A percentile compares a stretch with the other conserved stretches of the same genome.
These are phyloP conservation scores for Opisthocomus hoazin DNA, from an alignment of 2,113 vertebrate genomes.

Conservation along the genomic window DNA sequence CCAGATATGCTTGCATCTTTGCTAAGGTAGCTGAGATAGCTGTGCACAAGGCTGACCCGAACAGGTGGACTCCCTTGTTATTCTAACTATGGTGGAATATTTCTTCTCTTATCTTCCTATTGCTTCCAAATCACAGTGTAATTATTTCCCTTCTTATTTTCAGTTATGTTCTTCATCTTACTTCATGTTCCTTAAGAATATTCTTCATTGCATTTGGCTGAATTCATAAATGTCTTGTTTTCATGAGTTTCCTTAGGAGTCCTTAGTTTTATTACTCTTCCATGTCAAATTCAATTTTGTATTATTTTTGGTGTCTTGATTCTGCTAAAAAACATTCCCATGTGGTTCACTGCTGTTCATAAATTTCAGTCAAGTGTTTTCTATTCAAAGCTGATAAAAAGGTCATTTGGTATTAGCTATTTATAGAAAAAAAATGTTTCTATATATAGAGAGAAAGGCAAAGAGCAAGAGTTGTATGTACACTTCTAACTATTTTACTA, in stretches of 20 bases:
- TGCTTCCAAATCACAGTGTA: background rate
- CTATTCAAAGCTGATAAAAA: background rate
- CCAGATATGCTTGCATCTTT: background rate
- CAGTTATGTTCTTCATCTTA: background rate
- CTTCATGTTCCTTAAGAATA: background rate
- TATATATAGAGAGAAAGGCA: background rate
- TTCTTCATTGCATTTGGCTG: background rate
- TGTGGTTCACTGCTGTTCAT: background rate
- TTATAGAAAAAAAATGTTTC: background rate
- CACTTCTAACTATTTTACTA: background rate
- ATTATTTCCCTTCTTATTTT: background rate
- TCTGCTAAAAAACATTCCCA: background rate
- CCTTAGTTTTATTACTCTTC: background rate
- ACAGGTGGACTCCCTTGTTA: background rate
- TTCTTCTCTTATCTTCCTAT: background rate
- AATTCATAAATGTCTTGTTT: background rate
- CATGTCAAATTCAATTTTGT: background rate
- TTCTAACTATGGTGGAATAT: background rate
- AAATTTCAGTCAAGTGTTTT: background rate
- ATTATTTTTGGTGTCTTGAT: background rate
- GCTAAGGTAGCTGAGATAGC: background rate
- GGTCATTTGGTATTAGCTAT: background rate
- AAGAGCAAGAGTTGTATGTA: background rate
- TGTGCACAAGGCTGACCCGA: background rate
- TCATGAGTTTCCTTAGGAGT: background rate